Base-by-base conservation (phyloP, 92 coral and sea anemone species). In the Actinostola sp. region DNA sequence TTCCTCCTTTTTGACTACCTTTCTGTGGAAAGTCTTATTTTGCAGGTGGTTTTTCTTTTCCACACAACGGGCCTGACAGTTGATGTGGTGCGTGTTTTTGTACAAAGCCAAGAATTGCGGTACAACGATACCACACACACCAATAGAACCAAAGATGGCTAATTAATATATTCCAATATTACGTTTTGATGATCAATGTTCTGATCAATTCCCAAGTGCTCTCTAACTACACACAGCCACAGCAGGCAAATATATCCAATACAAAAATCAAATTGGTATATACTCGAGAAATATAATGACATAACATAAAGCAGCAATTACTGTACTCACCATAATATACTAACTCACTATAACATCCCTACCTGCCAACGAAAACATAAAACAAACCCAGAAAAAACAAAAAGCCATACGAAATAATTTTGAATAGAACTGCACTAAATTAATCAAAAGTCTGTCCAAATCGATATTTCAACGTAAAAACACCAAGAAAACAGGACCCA, bases 31-130 rank as follows among this genome's bases (percentile, higher is more conserved):
- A 17, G 67, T 34, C 42, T 48, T 67, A 57, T 70, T 58, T 54
- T 83, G 88, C 73, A 59, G 49, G 58, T 76, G 88, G 33, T 83
- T 76, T 59, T 83, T 83, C 60, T 80, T 83, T 42, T 83, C 82
- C 27, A 82, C 78, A 4, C n/a, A n/a, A n/a, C n/a, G n/a, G n/a
- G 83, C 57, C 63, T 82, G 88, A 57, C 83, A 75, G 53, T 82
- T 82, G 15, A 83, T 75, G 50, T 70, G 73, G 51, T 28, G 36
- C 0, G 70, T 15, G 16, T 62, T 61, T 16, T 67, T 51, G 53
- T 61, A 51, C 51, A 36, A 49, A 14, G 26, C 83, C 55, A 83
- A 31, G 48, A 83, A 83, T 61, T 83, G 83, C 19, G 88, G 83
- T 30, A 76, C 71, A n/a, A 49, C 70, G 88, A 50, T 83, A 83